Evolutionary conservation across 2,888 invertebrate genomes (phyloP).

Genomic region (Nasonovia ribisnigri): DNA sequence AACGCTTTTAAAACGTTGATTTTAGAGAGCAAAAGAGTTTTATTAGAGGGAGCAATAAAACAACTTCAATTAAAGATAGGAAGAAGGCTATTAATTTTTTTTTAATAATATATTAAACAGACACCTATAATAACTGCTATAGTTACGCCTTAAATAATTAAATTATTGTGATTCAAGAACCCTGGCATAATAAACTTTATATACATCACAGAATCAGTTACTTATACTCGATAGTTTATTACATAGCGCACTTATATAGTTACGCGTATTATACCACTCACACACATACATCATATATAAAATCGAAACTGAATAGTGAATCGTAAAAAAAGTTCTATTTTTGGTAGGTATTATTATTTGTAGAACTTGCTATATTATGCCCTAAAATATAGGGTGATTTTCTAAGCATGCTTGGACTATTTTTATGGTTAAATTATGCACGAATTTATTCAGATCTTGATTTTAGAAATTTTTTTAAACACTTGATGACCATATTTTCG

Average conservation of each 20-base stretch:
- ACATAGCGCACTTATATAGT: neutral
- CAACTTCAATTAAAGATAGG: neutral
- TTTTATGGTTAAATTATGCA: too few relatives aligned
- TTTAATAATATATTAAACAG: conserved; percentile 23
- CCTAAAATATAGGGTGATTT: too few relatives aligned
- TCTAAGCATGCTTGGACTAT: too few relatives aligned
- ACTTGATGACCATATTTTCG: too few relatives aligned
- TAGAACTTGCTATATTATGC: too few relatives aligned
- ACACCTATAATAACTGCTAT: neutral
- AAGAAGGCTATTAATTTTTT: neutral
- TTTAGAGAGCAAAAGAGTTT: neutral
- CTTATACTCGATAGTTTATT: neutral
- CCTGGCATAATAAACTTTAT: conserved; percentile 21
- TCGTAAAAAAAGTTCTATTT: too few relatives aligned
- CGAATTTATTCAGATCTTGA: too few relatives aligned
- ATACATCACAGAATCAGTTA: neutral
- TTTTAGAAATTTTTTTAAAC: too few relatives aligned
- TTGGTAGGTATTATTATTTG: too few relatives aligned
- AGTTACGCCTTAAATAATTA: conserved; percentile 32
- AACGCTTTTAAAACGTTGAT: neutral
- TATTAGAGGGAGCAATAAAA: conserved; percentile 9
- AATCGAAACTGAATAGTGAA: neutral
- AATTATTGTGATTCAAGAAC: conserved; percentile 41
- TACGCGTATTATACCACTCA: neutral
- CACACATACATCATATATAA: neutral